Evolutionary conservation across 1,140 invertebrate genomes (phyloP).

Genomic region (Achatina immaculata): DNA sequence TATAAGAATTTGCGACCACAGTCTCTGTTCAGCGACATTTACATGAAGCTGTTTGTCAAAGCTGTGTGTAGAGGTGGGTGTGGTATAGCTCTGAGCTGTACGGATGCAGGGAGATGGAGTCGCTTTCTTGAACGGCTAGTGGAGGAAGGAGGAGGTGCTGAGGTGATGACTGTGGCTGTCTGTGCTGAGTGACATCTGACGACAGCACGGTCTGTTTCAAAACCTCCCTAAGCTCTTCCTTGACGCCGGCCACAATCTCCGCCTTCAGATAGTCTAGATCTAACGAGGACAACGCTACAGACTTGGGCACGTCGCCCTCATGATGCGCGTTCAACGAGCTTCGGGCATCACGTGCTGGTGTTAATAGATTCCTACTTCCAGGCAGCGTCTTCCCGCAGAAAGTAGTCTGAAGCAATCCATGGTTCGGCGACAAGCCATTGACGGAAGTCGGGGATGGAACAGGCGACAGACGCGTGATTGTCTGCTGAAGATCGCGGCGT

Average conservation of each 20-base stretch:
- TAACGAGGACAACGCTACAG: conserved; percentile 40
- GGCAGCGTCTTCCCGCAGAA: conserved; percentile 5
- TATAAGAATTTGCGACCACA: no score
- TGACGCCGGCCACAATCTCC: conserved; percentile 67
- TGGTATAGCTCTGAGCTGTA: conserved; percentile 67
- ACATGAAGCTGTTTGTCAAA: no score
- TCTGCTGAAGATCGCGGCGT: conserved; percentile 72
- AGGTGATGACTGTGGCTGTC: background rate
- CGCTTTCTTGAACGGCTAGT: background rate
- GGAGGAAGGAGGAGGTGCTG: no score
- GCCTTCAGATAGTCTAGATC: conserved; percentile 68
- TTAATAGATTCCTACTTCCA: background rate
- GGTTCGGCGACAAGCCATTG: conserved; percentile 2
- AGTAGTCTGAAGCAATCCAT: conserved; percentile 14
- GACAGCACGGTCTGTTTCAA: conserved; percentile 38
- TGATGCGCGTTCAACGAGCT: conserved; percentile 9
- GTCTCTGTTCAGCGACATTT: no score
- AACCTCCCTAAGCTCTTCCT: conserved; percentile 62
- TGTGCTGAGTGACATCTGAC: background rate
- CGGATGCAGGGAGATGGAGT: background rate
- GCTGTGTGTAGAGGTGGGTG: conserved; percentile 70
- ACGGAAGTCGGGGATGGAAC: background rate
- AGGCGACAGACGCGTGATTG: conserved; percentile 43
- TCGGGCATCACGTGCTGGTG: conserved; percentile 11
- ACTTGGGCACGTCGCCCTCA: background rate